Base-by-base conservation (phyloP, 2,113 vertebrate species). In the Mohoua ochrocephala region DNA sequence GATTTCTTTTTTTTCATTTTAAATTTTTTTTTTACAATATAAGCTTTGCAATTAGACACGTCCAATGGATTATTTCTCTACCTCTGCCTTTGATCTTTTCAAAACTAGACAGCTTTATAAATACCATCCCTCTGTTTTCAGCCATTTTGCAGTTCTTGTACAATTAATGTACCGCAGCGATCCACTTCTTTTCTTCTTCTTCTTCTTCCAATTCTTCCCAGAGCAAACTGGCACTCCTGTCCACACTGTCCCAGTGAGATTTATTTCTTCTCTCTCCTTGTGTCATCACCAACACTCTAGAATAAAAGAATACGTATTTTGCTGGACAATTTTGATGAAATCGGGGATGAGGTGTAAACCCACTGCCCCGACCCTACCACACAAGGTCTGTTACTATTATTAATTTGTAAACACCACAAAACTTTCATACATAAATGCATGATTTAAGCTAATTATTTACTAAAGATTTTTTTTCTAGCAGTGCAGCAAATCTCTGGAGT, bases 81-180 rank as follows among this genome's bases (percentile, higher is more conserved):
- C 75, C 31, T 86, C 85, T 68, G 83, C 52, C 88, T 94, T 93
- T 93, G 90, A 91, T 94, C 88, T 89, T 84, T 56, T 12, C 47
- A 50, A 59, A 87, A 64, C 35, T 17, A 78, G 52, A 12, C 39
- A 52, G 79, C 76, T 80, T 93, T 65, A 69, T 47, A 85, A 91
- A 85, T 35, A 73, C 26, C 42, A 7, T 78, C 41, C 64, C 73
- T 59, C 88, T 89, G 7, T 74, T 91, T 94, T 86, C 96, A 91
- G 92, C 96, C 96, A 96, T 96, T 93, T 97, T 96, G 95, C 88
- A 8, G 81, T 80, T 77, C 85, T 44, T n/a, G 24, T 81, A 49
- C 95, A 88, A 90, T 84, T 95, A 83, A 84, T 24, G 82, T 84
- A 52, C 75, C n/a, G 15, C 93, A 80, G 56, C 2, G 1, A 86